Conservation (phyloP, 2,797 vertebrate genomes). For the Astyanax mexicanus region DNA sequence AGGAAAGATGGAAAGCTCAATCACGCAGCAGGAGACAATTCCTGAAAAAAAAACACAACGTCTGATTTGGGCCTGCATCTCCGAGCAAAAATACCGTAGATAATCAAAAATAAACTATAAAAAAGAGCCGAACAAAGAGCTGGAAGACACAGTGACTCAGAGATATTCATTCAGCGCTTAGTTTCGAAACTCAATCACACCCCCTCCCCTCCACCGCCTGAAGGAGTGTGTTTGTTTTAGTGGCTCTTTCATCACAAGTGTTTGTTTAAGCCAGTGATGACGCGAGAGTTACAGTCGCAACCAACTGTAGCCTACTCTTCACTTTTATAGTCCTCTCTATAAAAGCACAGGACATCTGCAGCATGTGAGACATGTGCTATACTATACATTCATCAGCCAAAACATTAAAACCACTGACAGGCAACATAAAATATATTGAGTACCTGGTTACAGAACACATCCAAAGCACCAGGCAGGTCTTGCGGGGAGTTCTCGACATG, state of each 20-base stretch:
- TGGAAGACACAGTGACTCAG: slow-evolving; percentile 38
- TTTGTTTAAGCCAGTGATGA: slow-evolving; percentile 82
- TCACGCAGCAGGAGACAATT: slow-evolving; percentile 50
- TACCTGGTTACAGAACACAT: no score
- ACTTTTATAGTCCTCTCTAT: slow-evolving; percentile 55
- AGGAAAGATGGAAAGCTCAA: slow-evolving; percentile 53
- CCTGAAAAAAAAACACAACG: slow-evolving; percentile 66
- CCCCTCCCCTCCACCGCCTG: slow-evolving; percentile 50
- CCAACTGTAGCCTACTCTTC: slow-evolving; percentile 63
- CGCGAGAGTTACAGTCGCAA: slow-evolving; percentile 74
- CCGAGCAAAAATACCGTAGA: slow-evolving; percentile 66
- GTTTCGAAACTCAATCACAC: slow-evolving; percentile 52
- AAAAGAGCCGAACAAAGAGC: slow-evolving; percentile 43
- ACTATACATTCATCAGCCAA: no score
- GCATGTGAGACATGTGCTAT: no score
- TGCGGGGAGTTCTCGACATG: no score
- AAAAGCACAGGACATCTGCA: slow-evolving; percentile 11
- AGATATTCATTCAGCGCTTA: slow-evolving; percentile 45
- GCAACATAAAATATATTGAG: no score
- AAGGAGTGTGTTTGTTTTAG: slow-evolving; percentile 72
- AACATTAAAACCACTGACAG: no score
- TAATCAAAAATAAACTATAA: slow-evolving; percentile 57
- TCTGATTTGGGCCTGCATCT: slow-evolving; percentile 72
- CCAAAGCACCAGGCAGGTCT: no score
- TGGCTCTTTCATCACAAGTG: slow-evolving; percentile 79